Evolutionary conservation across 1,140 invertebrate species (phyloP), one percentile per base, ranked within the genome.

Genomic region (Drosophila kurseongensis): DNA sequence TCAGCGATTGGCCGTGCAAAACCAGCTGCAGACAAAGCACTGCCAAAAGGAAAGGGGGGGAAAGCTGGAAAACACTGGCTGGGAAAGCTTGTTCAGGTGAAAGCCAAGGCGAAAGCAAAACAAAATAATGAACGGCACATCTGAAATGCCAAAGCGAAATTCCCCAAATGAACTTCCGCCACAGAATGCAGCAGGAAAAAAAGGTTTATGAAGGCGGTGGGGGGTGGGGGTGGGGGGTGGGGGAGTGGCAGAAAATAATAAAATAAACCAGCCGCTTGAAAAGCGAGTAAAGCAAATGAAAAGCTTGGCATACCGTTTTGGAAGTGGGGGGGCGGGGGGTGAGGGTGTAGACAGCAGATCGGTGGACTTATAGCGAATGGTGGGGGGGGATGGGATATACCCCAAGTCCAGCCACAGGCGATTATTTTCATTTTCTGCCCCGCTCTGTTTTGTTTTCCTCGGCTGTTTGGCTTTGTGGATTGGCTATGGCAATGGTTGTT

Each of bases 131-230:
- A 78, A 72, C 63, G 75, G 75, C 69, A 88, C 66, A 71, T 58
- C 67, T 59, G 65, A 81, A 88, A 86, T 86, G 56, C 83, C 83
- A 58, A 67, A 68, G 67, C 59, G 50, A 82, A 86, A 88, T 83
- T 76, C 79, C 72, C 73, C 65, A 78, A 83, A 76, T 83, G 72
- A 79, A 75, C 75, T 83, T 79, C 78, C 83, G 71, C 58, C 72
- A 65, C 66, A 82, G 75, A 82, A 88, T 86, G 82, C 82, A 76
- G 68, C 59, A 40, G 44, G 18, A 42, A 57, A 55, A 41, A 41
- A 14, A 56, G 14, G 44, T 47, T 7, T 5, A 23, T 5, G n/a
- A n/a, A 14, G 8, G 29, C 9, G n/a, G n/a, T n/a, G n/a, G n/a
- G n/a, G n/a, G n/a, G n/a, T n/a, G n/a, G n/a, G n/a, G n/a, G n/a